A percentile compares a stretch with the other conserved stretches of the same genome.
Conservation (phyloP, 2,113 vertebrate genomes). For the Typhlomys cinereus region DNA sequence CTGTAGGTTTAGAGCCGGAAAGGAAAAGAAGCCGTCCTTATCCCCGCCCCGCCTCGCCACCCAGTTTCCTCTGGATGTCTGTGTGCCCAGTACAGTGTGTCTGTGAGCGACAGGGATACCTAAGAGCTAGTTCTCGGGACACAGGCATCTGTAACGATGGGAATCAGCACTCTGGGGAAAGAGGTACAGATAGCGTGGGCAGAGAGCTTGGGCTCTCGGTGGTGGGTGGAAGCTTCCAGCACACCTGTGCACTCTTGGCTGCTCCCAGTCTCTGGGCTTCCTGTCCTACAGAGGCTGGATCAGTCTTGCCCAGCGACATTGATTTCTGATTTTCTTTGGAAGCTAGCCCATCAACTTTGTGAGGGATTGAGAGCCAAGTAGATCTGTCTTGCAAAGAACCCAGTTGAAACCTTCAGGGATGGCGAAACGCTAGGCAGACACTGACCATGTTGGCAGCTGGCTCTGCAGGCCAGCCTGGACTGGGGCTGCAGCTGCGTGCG, state of each 20-base stretch:
- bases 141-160: not conserved
- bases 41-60: not conserved
- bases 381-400: not conserved
- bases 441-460: not conserved
- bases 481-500: not conserved
- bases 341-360: not conserved
- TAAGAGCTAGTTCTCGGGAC: accelerated
- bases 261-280: accelerated
- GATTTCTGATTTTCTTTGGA: not conserved
- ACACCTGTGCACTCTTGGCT: accelerated
- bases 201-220: accelerated
- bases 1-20: not conserved
- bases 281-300: not conserved
- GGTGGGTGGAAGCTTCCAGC: not conserved
- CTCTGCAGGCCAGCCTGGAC: not conserved
- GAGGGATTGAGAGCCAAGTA: not conserved
- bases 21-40: too few relatives aligned
- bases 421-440: not conserved
- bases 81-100: not conserved
- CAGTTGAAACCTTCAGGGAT: not conserved
- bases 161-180: not conserved
- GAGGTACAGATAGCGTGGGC: too few relatives aligned
- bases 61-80: not conserved
- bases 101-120: not conserved
- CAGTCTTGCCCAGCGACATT: accelerated